Base-by-base conservation (phyloP, 2,888 invertebrate species). In the Melanostoma scalare region DNA sequence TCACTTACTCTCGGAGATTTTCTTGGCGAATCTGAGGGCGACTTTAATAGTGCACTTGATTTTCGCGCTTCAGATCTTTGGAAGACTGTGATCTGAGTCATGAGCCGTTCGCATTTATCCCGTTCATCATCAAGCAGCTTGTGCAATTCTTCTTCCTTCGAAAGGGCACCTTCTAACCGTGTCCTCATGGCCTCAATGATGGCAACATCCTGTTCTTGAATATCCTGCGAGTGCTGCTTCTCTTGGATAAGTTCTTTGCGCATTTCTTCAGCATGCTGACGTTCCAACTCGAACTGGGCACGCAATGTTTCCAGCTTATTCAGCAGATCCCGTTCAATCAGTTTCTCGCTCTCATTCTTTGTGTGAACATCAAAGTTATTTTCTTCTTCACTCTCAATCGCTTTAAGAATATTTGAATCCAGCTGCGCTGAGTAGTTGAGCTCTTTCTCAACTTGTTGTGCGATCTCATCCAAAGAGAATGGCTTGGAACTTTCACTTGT, bases 101-200 rank as follows among this genome's bases (percentile, higher is more conserved):
- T 90, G 0, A 93, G 87, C 74, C 91, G 90, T 67, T 93, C 92
- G 31, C 91, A 90, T 2, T 93, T 92, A 31, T 92, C 92, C 2
- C 92, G 90, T 85, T 94, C 92, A 36, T 91, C 89, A 53, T 93
- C 93, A 50, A 95, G 90, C 5, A 93, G 90, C 61, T 93, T 93
- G 86, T 94, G 94, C 42, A 95, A 89, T 86, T 94, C 93, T 46
- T 93, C 92, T 87, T 95, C 95, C 0, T 93, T 93, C 52, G 93
- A 93, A 88, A 95, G 91, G 0, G 94, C 93, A 0, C 93, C 92
- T 86, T 95, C 94, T 4, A 96, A 89, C 0, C 94, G 93, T 77
- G 93, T 92, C 86, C 94, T 92, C 86, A 95, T 92, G 71, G 94
- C 93, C 87, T 94, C 93, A 85, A 95, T 94, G 89, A 95, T 93